Conservation (phyloP, 2,113 vertebrate genomes). For the Morone chrysops region DNA sequence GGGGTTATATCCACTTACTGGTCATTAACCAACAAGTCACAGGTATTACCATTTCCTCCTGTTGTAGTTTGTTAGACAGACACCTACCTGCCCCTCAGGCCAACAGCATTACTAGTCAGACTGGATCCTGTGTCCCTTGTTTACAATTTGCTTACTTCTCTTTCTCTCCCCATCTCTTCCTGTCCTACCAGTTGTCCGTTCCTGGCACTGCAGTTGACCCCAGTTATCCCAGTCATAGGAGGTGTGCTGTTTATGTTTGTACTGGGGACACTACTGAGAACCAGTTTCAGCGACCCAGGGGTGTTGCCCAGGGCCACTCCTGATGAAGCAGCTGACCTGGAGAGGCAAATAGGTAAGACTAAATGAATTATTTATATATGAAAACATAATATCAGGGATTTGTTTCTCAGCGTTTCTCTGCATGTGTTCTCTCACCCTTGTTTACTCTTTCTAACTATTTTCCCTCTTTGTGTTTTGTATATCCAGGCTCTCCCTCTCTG, state of each 20-base stretch:
- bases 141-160: conserved; percentile 3
- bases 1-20: conserved; percentile 28
- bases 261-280: conserved; percentile 93
- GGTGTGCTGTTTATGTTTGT: conserved; percentile 95
- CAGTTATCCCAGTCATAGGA: conserved; percentile 92
- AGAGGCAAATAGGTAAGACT: conserved; percentile 95
- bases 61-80: not conserved
- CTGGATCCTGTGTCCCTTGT: not conserved
- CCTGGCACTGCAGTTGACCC: conserved; percentile 89
- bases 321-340: conserved; percentile 95
- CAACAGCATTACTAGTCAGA: not conserved
- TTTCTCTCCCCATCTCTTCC: conserved; percentile 45
- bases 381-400: conserved; percentile 33
- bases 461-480: not conserved
- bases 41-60: not conserved
- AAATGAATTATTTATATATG: not conserved
- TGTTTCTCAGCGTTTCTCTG: conserved; percentile 46
- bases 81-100: not conserved
- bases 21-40: conserved; percentile 19
- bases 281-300: conserved; percentile 96
- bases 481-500: not conserved
- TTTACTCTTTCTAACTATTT: not conserved
- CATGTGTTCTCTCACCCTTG: not conserved
- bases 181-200: conserved; percentile 88
- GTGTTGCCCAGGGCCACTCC: conserved; percentile 93